phyloP scores from a whole-genome alignment of 2,888 invertebrate genomes.

The Brachylomia viminalis region DNA sequence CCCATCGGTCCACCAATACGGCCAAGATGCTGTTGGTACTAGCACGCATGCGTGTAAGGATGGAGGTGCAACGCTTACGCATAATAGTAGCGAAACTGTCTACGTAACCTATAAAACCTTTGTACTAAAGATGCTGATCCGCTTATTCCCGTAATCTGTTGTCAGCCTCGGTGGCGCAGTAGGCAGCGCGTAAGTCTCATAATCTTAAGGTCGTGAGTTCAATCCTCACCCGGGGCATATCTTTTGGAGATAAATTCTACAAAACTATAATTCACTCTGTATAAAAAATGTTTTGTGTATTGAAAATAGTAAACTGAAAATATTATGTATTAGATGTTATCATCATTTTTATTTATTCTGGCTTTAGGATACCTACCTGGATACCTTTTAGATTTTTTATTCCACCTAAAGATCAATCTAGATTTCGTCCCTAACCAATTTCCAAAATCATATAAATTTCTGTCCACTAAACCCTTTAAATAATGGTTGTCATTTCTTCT shows the following conservation, averaged over 20 bases:
- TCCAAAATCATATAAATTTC: slow-evolving; percentile 9
- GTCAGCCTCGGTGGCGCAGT: slow-evolving; percentile 95
- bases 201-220: slow-evolving; percentile 95
- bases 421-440: slow-evolving; percentile 1
- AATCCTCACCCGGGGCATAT: slow-evolving; percentile 67
- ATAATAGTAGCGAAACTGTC: no score
- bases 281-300: not conserved
- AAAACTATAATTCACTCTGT: not conserved
- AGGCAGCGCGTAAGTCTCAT: slow-evolving; percentile 97
- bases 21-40: no score
- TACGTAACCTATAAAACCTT: no score
- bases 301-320: not conserved
- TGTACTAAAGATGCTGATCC: not conserved
- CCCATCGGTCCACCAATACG: no score
- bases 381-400: not conserved
- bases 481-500: slow-evolving; percentile 45
- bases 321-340: not conserved
- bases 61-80: no score
- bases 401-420: not conserved
- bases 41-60: no score
- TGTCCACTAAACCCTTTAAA: slow-evolving; percentile 37
- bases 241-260: slow-evolving; percentile 33
- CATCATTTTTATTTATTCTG: not conserved
- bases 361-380: no score
- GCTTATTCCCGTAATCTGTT: not conserved